Evolutionary conservation across 2,113 vertebrate species (phyloP), one percentile per base, ranked within the genome.

Genomic region (Clarias magur): DNA sequence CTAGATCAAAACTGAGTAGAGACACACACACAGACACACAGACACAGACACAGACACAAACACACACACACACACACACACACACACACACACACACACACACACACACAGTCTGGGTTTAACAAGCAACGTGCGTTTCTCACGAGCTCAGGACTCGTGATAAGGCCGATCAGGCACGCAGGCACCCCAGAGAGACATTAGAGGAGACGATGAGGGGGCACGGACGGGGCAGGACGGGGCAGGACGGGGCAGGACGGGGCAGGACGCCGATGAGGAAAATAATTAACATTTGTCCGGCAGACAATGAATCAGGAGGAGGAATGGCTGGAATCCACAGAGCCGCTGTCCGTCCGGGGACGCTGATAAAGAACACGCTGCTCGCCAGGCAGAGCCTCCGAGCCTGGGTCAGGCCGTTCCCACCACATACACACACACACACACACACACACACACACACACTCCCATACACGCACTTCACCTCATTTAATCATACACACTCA

Each of bases 221-320:
- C 59, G 80, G 94, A 95, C 94, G 91, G 91, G 93, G 91, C 90
- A 91, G 75, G 91, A 91, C 95, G 93, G 93, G 42, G 42, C 42
- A 42, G 85, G 67, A 93, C 90, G 94, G 93, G 42, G 42, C 42
- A 42, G 85, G 67, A 93, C 90, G 94, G 91, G 93, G 91, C 90
- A 91, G 75, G 91, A 91, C 95, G 93, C 93, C 94, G 95, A 95
- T 92, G 89, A 95, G 94, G 95, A 96, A 97, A 96, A 97, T 94
- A 97, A 96, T 98, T 97, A 98, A 97, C 96, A 96, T 97, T 96
- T 96, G 95, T 96, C 94, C 94, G 91, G 92, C 93, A 94, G 93
- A 95, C 94, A 95, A 96, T 97, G 96, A 97, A 97, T 98, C 96
- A 97, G 94, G 91, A 84, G 93, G 92, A 94, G 95, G 94, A 97